Evolutionary conservation across 2,888 invertebrate genomes (phyloP).

Genomic region (Drosophila vallismaia): DNA sequence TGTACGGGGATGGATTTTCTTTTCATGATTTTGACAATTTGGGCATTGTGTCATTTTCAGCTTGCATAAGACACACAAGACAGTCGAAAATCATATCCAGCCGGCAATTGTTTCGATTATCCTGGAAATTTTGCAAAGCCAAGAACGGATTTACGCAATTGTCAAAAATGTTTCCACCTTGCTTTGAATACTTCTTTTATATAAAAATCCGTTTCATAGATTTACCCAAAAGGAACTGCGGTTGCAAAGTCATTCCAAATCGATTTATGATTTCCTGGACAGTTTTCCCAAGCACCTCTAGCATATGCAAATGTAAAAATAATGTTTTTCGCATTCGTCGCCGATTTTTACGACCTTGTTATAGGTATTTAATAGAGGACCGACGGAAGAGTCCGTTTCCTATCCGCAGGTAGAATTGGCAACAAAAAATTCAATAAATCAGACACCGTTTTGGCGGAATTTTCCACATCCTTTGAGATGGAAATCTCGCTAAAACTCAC

Average conservation of each 20-base stretch:
- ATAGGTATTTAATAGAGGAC: slow-evolving; percentile 62
- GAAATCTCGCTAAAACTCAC: slow-evolving; percentile 58
- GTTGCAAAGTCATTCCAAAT: slow-evolving; percentile 64
- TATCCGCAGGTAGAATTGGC: slow-evolving; percentile 27
- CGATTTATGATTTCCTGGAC: slow-evolving; percentile 29
- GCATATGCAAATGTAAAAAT: slow-evolving; percentile 61
- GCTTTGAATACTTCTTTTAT: background rate
- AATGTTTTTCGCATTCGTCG: slow-evolving; percentile 59
- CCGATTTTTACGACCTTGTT: slow-evolving; percentile 62
- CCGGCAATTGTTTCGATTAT: slow-evolving; percentile 42
- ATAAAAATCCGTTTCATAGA: background rate
- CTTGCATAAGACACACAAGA: slow-evolving; percentile 23
- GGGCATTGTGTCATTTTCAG: slow-evolving; percentile 31
- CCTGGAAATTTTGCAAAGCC: slow-evolving; percentile 27
- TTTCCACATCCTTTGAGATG: background rate
- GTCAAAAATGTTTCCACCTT: slow-evolving; percentile 1
- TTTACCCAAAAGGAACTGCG: slow-evolving; percentile 40
- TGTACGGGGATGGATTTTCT: slow-evolving; percentile 18
- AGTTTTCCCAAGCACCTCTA: background rate
- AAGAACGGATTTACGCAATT: slow-evolving; percentile 50
- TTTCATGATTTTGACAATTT: background rate
- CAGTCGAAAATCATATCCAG: slow-evolving; percentile 21
- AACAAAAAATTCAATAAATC: slow-evolving; percentile 8
- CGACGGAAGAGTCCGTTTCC: slow-evolving; percentile 1
- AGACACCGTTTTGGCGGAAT: background rate